Base-by-base conservation (phyloP, 2,797 vertebrate genomes). In the Amphiprion clarkii region DNA sequence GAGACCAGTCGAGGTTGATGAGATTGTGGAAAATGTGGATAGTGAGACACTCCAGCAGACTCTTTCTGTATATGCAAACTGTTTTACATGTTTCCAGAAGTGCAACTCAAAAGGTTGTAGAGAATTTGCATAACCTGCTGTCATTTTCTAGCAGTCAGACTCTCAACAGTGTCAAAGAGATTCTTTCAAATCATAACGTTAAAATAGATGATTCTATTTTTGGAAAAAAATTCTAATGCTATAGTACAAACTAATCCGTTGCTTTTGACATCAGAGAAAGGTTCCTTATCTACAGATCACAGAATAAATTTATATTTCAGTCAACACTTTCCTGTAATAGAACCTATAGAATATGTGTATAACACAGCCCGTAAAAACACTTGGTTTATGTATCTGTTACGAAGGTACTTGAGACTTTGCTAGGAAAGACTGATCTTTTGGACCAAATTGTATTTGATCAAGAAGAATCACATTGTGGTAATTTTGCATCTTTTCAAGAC, bases 231-330 rank as follows among this genome's bases (percentile, higher is more conserved):
- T 27, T 44, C 23, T 17, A 14, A 17, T 44, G 39, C 58, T 27
- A 2, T 60, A 16, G 39, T 27, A 10, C 12, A 44, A 44, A 44
- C 6, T 27, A 60, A 60, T 44, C 58, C 21, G 27, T 40, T 60
- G 2, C 14, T 44, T 25, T 27, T 19, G 23, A 44, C 58, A 44
- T 60, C 40, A 16, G 39, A 4, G 14, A 59, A 21, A 39, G 33
- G 56, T 58, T 40, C 33, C 33, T n/a, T 58, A 40, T 58, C 33
- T 58, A 40, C 56, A 58, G 56, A 58, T 40, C 31, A 58, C 19
- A 9, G 56, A 39, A n/a, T 19, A 3, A 58, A 58, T 58, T 10
- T 57, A 21, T 58, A 39, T 39, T 58, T 58, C 31, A 58, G 42
- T 5, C 11, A 42, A 1, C n/a, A 59, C 10, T 59, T 59, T 40